Percentiles rank a stretch among this genome's conserved stretches.
These are phyloP conservation scores for Helarctos malayanus DNA, from an alignment of 2,797 vertebrate genomes.

Conservation along the genomic window DNA sequence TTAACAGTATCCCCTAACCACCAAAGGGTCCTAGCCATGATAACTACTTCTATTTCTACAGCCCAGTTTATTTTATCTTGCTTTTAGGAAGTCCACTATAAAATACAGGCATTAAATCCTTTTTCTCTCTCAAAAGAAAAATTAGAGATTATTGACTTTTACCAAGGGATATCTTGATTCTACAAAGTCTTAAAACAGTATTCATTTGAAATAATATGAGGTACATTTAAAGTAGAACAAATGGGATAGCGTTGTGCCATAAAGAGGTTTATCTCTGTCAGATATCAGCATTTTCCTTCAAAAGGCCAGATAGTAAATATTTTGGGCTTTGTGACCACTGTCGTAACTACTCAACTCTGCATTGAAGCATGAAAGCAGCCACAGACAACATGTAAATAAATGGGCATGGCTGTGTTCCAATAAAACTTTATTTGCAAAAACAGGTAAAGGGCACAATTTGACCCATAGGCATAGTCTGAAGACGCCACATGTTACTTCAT, in stretches of 20 bases:
- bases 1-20: background rate
- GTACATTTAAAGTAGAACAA: background rate
- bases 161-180: slow-evolving; percentile 33
- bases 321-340: background rate
- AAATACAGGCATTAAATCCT: background rate
- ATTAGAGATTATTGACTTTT: background rate
- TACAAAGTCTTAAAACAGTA: background rate
- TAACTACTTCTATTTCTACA: slow-evolving; percentile 20
- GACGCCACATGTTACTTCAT: background rate
- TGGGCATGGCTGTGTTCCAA: background rate
- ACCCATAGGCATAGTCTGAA: background rate
- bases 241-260: background rate
- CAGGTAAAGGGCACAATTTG: background rate
- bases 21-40: background rate
- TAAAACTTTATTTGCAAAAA: slow-evolving; percentile 11
- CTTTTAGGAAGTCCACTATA: slow-evolving; percentile 4
- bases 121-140: slow-evolving; percentile 18
- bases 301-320: background rate
- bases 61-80: background rate
- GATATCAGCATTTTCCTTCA: background rate
- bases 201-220: slow-evolving; percentile 25
- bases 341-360: background rate
- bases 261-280: background rate
- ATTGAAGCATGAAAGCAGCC: background rate
- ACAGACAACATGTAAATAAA: background rate